These are phyloP conservation scores for Acanthurus leucopareius DNA, from an alignment of 2,797 vertebrate genomes.

Conservation along the genomic window DNA sequence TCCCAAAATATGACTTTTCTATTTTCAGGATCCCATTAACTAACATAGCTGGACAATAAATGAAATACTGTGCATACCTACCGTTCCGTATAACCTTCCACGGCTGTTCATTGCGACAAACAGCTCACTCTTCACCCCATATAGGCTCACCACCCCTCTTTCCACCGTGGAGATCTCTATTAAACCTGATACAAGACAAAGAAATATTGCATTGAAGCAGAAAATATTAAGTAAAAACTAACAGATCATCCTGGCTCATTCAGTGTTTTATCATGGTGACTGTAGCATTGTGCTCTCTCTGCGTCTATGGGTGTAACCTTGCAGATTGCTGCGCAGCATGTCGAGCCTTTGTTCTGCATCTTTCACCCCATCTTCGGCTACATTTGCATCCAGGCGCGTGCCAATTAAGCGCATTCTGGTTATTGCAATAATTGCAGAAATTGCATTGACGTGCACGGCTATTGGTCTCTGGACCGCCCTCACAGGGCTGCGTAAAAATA, in stretches of 20 bases:
- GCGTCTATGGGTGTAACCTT: slow-evolving; percentile 77
- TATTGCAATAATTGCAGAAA: slow-evolving; percentile 65
- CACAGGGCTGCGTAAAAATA: slow-evolving; percentile 85
- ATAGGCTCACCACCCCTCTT: slow-evolving; percentile 94
- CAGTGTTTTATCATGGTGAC: slow-evolving; percentile 7
- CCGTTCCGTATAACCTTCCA: slow-evolving; percentile 93
- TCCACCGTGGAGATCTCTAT: slow-evolving; percentile 97
- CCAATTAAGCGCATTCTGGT: slow-evolving; percentile 55
- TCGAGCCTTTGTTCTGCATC: slow-evolving; percentile 81
- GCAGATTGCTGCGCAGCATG: slow-evolving; percentile 76
- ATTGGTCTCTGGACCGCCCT: slow-evolving; percentile 75
- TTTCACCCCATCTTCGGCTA: slow-evolving; percentile 56
- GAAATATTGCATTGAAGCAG: slow-evolving; percentile 44
- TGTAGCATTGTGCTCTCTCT: slow-evolving; percentile 45
- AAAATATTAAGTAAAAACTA: neutral
- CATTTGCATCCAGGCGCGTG: slow-evolving; percentile 46
- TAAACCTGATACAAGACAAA: slow-evolving; percentile 86
- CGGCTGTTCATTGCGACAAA: slow-evolving; percentile 96
- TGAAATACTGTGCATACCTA: slow-evolving; percentile 87
- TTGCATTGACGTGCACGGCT: slow-evolving; percentile 69
- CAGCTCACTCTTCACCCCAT: slow-evolving; percentile 90
- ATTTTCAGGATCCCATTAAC: slow-evolving; percentile 41
- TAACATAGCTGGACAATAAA: slow-evolving; percentile 59
- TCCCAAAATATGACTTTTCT: slow-evolving; percentile 41
- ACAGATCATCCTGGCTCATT: slow-evolving; percentile 15